These are phyloP conservation scores for Parnassius glacialis DNA, from an alignment of 2,888 invertebrate species.

Conservation along the genomic window DNA sequence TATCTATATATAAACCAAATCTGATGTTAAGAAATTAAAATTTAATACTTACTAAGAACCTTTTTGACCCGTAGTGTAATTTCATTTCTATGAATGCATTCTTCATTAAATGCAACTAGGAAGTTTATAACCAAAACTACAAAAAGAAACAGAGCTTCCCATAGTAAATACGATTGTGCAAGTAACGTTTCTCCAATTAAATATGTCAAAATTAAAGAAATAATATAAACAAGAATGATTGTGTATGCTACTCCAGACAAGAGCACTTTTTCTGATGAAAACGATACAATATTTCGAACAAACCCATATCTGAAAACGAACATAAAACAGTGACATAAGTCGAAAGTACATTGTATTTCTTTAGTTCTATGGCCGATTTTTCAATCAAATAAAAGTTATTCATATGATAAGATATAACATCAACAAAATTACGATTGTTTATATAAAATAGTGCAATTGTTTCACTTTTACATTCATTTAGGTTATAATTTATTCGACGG, in stretches of 20 bases:
- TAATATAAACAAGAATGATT: slow-evolving; percentile 62
- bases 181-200: slow-evolving; percentile 63
- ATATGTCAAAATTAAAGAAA: slow-evolving; percentile 66
- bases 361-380: too few species aligned
- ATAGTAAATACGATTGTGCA: slow-evolving; percentile 64
- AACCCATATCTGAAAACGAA: slow-evolving; percentile 57
- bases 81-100: slow-evolving; percentile 75
- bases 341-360: too few species aligned
- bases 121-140: slow-evolving; percentile 67
- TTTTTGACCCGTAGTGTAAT: slow-evolving; percentile 76
- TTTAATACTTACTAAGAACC: slow-evolving; percentile 57
- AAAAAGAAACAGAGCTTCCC: slow-evolving; percentile 71
- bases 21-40: slow-evolving; percentile 1
- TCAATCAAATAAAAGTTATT: too few species aligned
- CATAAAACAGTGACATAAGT: not conserved
- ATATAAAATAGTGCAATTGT: too few species aligned
- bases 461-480: too few species aligned
- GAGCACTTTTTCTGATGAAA: slow-evolving; percentile 71
- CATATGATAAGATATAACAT: too few species aligned
- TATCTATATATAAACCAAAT: slow-evolving; percentile 9
- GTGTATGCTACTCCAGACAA: slow-evolving; percentile 71
- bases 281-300: slow-evolving; percentile 65
- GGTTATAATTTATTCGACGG: too few species aligned
- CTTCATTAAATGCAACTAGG: slow-evolving; percentile 70
- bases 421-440: too few species aligned